phyloP scores from a whole-genome alignment of 2,113 vertebrate genomes.

The Microcebus griseorufus region DNA sequence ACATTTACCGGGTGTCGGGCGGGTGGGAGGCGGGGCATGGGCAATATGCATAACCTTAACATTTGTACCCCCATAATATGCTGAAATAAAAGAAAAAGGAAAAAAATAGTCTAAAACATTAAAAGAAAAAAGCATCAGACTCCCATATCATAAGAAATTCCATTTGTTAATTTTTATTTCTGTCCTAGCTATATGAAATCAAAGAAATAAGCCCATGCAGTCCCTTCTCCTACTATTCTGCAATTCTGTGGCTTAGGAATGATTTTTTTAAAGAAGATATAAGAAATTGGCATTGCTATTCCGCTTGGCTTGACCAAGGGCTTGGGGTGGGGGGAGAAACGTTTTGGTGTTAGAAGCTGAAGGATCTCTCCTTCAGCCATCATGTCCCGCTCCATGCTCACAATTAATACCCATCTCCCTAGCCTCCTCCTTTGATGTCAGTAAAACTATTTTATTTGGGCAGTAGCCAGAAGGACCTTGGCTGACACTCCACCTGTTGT shows the following conservation, averaged over 20 bases:
- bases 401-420: not conserved
- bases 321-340: not conserved
- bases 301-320: not conserved
- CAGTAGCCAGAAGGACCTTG: not conserved
- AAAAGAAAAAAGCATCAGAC: not conserved
- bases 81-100: too few species aligned
- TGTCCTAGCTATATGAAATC: not conserved
- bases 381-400: fast-evolving
- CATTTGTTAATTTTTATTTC: not conserved
- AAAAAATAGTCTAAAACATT: too few species aligned
- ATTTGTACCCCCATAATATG: too few species aligned
- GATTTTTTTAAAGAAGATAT: not conserved
- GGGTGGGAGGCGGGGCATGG: too few species aligned
- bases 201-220: not conserved
- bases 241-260: not conserved
- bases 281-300: not conserved
- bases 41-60: too few species aligned
- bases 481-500: not conserved
- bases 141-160: not conserved
- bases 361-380: not conserved
- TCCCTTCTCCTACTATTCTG: not conserved
- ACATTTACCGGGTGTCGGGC: too few species aligned
- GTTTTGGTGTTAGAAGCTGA: not conserved
- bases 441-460: not conserved
- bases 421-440: constrained; percentile 10